Conservation (phyloP, 2,797 vertebrate species). For the Micrastur ruficollis region DNA sequence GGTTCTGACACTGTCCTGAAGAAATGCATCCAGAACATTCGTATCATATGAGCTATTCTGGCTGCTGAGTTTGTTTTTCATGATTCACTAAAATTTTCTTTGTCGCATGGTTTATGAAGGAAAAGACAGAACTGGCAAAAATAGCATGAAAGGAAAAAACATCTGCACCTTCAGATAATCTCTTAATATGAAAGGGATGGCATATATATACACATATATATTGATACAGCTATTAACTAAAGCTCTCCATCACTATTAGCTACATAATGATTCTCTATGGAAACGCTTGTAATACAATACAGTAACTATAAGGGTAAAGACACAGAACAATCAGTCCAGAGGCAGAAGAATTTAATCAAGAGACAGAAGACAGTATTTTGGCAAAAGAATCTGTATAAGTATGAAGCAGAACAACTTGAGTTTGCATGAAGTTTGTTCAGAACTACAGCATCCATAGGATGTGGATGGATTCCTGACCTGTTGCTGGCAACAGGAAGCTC, state of each 20-base stretch:
- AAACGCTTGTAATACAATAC: not conserved
- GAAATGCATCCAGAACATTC: conserved; percentile 11
- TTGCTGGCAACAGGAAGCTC: not conserved
- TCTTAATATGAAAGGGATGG: not conserved
- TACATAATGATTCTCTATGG: not conserved
- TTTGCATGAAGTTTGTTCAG: not conserved
- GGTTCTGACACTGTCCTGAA: not conserved
- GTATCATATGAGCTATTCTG: not conserved
- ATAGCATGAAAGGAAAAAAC: not conserved
- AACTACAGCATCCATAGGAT: not conserved
- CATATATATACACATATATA: not conserved
- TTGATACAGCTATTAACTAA: not conserved
- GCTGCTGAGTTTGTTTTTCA: not conserved
- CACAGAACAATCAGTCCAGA: not conserved
- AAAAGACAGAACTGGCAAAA: not conserved
- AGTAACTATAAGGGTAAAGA: not conserved
- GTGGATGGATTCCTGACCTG: not conserved
- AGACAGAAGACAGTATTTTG: not conserved
- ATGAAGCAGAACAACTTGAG: not conserved
- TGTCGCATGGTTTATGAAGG: not conserved
- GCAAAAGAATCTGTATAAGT: not conserved
- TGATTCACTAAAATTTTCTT: not conserved
- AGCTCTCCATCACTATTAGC: not conserved
- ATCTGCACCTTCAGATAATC: not conserved
- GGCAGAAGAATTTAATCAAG: not conserved